Evolutionary conservation across 2,888 invertebrate genomes (phyloP), one percentile per base, ranked within the genome.

Genomic region (Nysson spinosus): DNA sequence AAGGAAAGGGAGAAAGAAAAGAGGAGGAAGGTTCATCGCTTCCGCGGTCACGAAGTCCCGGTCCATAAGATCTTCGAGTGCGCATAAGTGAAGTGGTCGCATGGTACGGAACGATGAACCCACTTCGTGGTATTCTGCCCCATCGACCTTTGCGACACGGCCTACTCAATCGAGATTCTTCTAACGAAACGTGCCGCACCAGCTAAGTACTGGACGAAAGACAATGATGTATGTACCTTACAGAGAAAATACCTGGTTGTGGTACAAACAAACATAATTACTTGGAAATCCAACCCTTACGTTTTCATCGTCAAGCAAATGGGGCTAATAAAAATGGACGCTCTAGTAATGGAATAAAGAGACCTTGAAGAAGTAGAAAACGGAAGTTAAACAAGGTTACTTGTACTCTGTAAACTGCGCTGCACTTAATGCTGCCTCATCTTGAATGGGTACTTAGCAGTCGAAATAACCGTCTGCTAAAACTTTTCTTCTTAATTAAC

Each of bases 1-100:
- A 50, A 42, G 16, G 43, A 19, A 28, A 46, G 22, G 47, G 37
- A 28, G 51, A 28, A 11, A 22, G 37, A 35, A 24, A 43, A 22
- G 28, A 17, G 35, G 19, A 40, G 39, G 66, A 54, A 46, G 49
- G 44, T 51, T 51, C 65, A 69, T 64, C 69, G 69, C 65, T 75
- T 73, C 72, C 74, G 72, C 63, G 75, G 77, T 75, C 69, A 63
- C 71, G 50, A 69, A 74, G 78, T 79, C 77, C 72, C 79, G 81
- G 73, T 74, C 79, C 80, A 78, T 80, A 79, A 80, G 80, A 65
- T 75, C 76, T 75, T 72, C 70, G 78, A 80, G 75, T 70, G 74
- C 77, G 79, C 79, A 77, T 78, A 78, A 77, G 79, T 75, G 77
- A 80, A 81, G 76, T 74, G 78, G 72, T 77, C 76, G 75, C 77